Conservation (phyloP, 2,113 vertebrate species). For the Melanerpes formicivorus region DNA sequence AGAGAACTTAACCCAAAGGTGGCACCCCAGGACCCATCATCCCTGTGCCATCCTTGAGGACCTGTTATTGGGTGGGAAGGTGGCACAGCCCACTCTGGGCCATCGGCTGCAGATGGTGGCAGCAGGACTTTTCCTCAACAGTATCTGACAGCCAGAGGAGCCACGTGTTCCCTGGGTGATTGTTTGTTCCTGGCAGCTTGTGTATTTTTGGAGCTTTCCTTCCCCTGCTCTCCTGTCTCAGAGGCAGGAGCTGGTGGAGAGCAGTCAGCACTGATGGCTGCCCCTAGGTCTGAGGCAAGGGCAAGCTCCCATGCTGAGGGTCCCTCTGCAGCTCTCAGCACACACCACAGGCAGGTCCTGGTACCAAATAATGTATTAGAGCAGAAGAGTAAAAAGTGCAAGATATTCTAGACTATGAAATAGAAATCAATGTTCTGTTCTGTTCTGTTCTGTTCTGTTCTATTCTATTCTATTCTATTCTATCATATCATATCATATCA, state of each 20-base stretch:
- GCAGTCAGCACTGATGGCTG: not conserved
- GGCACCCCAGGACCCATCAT: accelerated
- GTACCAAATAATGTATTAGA: not conserved
- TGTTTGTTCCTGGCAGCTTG: slow-evolving; percentile 33
- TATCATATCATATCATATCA: no score
- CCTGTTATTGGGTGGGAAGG: not conserved
- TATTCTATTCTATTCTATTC: no score
- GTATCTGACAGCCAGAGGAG: slow-evolving; percentile 1
- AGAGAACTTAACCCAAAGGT: not conserved
- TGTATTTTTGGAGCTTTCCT: slow-evolving; percentile 33
- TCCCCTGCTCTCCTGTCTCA: not conserved
- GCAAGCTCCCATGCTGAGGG: accelerated
- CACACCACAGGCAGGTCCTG: not conserved
- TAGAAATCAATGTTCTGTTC: not conserved
- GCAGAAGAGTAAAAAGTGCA: not conserved
- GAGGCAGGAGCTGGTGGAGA: not conserved
- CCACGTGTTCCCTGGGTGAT: slow-evolving; percentile 29
- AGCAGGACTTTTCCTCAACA: not conserved
- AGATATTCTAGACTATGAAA: no score
- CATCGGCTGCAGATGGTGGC: not conserved
- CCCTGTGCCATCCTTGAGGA: not conserved
- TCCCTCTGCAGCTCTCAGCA: not conserved
- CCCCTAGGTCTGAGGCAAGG: not conserved
- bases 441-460: no score
- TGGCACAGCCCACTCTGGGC: not conserved